Conservation (phyloP, 2,797 vertebrate species). For the Diceros bicornis region DNA sequence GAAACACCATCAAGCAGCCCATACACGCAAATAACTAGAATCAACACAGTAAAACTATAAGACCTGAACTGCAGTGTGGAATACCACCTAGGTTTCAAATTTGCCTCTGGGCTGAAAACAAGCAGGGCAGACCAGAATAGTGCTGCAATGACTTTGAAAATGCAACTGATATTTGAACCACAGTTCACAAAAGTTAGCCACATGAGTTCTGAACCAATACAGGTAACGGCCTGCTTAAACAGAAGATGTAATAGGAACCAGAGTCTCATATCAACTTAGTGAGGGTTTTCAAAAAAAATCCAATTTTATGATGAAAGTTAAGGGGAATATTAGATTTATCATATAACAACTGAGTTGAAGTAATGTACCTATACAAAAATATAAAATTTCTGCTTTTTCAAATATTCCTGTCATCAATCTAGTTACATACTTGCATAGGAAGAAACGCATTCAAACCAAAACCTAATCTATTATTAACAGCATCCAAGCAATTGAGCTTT, state of each 20-base stretch:
- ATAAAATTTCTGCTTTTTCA: not conserved
- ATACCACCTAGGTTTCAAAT: not conserved
- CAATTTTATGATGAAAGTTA: not conserved
- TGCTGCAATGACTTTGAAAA: not conserved
- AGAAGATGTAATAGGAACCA: not conserved
- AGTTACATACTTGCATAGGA: not conserved
- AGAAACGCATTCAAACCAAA: slow-evolving; percentile 12
- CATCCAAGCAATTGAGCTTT: not conserved
- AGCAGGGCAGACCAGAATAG: not conserved
- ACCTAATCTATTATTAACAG: not conserved
- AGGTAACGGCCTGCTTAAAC: not conserved
- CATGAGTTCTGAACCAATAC: not conserved
- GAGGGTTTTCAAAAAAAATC: not conserved
- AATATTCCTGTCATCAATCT: not conserved
- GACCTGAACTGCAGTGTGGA: not conserved
- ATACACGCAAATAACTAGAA: not conserved
- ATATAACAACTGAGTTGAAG: not conserved
- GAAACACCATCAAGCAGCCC: not conserved
- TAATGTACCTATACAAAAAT: not conserved
- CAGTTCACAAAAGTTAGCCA: not conserved
- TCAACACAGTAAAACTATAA: not conserved
- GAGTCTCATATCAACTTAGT: not conserved
- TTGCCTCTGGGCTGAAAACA: not conserved
- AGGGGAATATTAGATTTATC: not conserved
- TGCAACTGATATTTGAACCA: not conserved